phyloP scores from a whole-genome alignment of 2,888 invertebrate genomes.

The Didymodactylos carnosus region DNA sequence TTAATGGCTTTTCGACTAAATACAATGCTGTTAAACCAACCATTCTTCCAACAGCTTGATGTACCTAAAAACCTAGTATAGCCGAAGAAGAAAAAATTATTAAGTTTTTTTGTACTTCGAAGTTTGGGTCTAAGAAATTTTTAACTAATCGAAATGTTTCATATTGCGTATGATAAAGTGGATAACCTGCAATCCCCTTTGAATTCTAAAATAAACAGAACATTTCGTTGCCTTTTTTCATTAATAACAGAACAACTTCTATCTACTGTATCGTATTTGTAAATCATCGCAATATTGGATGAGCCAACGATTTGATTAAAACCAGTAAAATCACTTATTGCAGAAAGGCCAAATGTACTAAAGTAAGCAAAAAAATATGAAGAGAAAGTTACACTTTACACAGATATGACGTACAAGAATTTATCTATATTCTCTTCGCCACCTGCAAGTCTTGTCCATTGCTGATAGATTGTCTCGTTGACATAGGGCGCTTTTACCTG shows the following conservation, averaged over 20 bases:
- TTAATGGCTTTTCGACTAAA: too few species aligned
- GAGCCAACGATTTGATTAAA: background rate
- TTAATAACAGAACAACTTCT: background rate
- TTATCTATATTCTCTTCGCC: background rate
- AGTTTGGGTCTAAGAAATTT: conserved; percentile 4
- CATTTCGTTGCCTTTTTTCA: background rate
- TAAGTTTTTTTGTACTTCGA: background rate
- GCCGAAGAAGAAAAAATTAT: background rate
- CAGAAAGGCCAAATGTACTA: background rate
- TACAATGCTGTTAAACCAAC: background rate
- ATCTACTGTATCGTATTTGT: background rate
- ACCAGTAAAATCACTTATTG: background rate
- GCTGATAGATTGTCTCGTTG: background rate
- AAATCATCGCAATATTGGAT: background rate
- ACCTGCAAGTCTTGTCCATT: background rate
- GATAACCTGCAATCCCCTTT: background rate
- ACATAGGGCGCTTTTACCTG: background rate
- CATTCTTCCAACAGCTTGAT: background rate
- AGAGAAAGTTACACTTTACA: too few species aligned
- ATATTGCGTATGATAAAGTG: conserved; percentile 9
- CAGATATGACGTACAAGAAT: background rate
- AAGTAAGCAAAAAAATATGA: background rate
- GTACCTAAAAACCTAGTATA: background rate
- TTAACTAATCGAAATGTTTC: conserved; percentile 10
- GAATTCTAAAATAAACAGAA: background rate